These are phyloP conservation scores for Lysiphlebus fabarum DNA, from an alignment of 1,140 invertebrate genomes.

Conservation along the genomic window DNA sequence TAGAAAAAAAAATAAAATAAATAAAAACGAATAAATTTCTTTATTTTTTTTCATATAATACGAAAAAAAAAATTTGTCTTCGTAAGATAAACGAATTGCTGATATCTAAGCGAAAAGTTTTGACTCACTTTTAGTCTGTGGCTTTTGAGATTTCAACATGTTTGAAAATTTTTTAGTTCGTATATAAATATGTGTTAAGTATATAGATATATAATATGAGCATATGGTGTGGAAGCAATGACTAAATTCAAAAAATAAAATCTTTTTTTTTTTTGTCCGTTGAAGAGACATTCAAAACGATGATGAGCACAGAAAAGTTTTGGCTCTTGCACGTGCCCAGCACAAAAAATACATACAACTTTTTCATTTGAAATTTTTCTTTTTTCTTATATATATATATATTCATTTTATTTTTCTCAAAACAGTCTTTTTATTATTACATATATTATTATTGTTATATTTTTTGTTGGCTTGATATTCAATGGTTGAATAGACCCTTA, in stretches of 20 bases:
- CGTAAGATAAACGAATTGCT: too few species aligned
- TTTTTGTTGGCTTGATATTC: slow-evolving; percentile 14
- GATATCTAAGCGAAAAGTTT: slow-evolving; percentile 1
- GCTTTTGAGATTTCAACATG: slow-evolving; percentile 6
- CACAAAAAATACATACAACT: slow-evolving; percentile 3
- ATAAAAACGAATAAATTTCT: too few species aligned
- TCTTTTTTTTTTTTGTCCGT: background rate
- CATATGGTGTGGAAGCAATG: too few species aligned
- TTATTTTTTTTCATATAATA: too few species aligned
- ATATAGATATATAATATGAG: too few species aligned
- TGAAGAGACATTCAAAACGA: slow-evolving; percentile 5
- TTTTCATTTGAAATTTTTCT: too few species aligned
- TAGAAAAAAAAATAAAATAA: too few species aligned
- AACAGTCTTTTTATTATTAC: background rate
- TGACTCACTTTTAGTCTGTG: slow-evolving; percentile 5
- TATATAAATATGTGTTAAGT: too few species aligned
- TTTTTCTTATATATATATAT: too few species aligned
- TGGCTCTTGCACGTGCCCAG: slow-evolving; percentile 10
- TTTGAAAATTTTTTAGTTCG: too few species aligned
- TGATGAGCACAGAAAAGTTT: slow-evolving; percentile 11
- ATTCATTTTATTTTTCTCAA: too few species aligned
- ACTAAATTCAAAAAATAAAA: background rate
- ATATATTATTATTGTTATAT: slow-evolving; percentile 4
- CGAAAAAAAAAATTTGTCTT: too few species aligned
- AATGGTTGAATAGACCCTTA: slow-evolving; percentile 27